These are phyloP conservation scores for Gallinago stenura DNA, from an alignment of 2,797 vertebrate genomes.

Conservation along the genomic window DNA sequence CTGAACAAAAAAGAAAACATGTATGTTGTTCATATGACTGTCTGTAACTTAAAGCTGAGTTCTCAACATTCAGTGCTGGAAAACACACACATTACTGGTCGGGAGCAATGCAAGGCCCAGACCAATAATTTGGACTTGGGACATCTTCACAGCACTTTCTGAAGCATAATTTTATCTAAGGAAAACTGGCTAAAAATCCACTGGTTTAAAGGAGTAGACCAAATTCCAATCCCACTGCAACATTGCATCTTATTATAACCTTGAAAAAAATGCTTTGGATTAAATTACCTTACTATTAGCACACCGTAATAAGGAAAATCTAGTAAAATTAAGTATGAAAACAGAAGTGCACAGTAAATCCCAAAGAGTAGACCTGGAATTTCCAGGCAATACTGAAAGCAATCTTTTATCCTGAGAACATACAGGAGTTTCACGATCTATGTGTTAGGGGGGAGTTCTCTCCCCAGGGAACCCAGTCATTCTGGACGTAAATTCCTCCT, in stretches of 20 bases:
- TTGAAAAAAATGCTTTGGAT: background rate
- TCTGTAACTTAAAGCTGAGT: background rate
- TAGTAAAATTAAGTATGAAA: background rate
- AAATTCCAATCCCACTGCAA: background rate
- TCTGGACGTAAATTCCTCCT: background rate
- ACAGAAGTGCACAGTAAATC: background rate
- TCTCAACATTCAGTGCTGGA: background rate
- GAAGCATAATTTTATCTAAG: background rate
- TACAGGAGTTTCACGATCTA: rapidly evolving
- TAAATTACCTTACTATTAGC: background rate
- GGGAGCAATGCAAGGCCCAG: background rate
- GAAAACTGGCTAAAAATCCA: background rate
- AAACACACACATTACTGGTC: background rate
- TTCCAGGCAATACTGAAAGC: background rate
- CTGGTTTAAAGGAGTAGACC: background rate
- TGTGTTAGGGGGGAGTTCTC: background rate
- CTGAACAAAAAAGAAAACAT: background rate
- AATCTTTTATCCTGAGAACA: background rate
- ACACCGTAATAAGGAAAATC: background rate
- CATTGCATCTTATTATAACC: rapidly evolving
- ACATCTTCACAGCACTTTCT: background rate
- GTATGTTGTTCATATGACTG: rapidly evolving
- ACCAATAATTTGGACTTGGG: background rate
- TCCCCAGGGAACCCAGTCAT: background rate
- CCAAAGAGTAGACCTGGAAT: background rate